These are phyloP conservation scores for Brachionus angularis DNA, from an alignment of 1,140 invertebrate species.

Conservation along the genomic window DNA sequence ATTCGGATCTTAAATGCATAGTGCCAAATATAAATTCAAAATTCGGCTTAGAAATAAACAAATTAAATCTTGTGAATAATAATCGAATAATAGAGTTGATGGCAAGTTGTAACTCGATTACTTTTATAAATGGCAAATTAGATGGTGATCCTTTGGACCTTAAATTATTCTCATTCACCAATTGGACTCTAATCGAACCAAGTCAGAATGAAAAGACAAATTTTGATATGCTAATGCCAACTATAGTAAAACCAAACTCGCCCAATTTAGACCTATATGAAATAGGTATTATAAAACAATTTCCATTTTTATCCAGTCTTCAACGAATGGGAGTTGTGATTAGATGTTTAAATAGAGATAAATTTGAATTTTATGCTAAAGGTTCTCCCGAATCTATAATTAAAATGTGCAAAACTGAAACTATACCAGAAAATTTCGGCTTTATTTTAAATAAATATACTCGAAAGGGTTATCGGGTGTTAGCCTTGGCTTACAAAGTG, in stretches of 20 bases:
- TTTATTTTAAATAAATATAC: slow-evolving; percentile 56
- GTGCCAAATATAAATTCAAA: slow-evolving; percentile 58
- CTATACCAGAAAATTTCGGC: slow-evolving; percentile 60
- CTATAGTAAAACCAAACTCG: slow-evolving; percentile 65
- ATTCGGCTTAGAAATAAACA: not conserved
- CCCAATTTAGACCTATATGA: slow-evolving; percentile 45
- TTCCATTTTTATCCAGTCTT: slow-evolving; percentile 81
- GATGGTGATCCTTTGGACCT: slow-evolving; percentile 87
- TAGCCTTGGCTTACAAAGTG: slow-evolving; percentile 57
- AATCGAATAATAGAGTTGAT: slow-evolving; percentile 62
- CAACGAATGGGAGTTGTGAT: slow-evolving; percentile 85
- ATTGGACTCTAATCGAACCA: slow-evolving; percentile 51
- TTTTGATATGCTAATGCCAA: slow-evolving; percentile 72
- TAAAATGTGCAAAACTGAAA: slow-evolving; percentile 64
- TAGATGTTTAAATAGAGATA: slow-evolving; percentile 64
- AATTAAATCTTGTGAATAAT: slow-evolving; percentile 54
- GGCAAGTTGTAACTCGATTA: slow-evolving; percentile 81
- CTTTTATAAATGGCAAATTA: slow-evolving; percentile 73
- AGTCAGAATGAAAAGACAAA: slow-evolving; percentile 72
- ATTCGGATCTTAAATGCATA: slow-evolving; percentile 78
- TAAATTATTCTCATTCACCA: slow-evolving; percentile 67
- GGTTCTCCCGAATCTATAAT: slow-evolving; percentile 86
- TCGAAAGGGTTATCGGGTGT: slow-evolving; percentile 59
- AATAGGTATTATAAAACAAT: slow-evolving; percentile 80
- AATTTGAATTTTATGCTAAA: slow-evolving; percentile 78